Percentiles rank a stretch among this genome's conserved stretches.
Conservation (phyloP, 2,113 vertebrate species). For the Furnarius figulus region DNA sequence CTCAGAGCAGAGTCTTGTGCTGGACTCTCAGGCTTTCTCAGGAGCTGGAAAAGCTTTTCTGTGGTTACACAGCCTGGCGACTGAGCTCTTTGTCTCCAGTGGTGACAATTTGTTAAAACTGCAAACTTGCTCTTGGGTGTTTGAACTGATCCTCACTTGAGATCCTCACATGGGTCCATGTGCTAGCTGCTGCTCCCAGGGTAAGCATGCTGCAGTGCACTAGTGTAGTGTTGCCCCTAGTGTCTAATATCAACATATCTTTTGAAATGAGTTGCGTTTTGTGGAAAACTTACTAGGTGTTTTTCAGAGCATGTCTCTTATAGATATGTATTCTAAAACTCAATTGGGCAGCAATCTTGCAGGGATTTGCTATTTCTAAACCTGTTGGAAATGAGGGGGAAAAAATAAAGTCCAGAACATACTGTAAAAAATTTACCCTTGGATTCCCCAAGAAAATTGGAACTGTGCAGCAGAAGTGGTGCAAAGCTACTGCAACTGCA, state of each 20-base stretch:
- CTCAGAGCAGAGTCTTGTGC: not conserved
- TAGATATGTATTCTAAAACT: not conserved
- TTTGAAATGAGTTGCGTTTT: not conserved
- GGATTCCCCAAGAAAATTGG: not conserved
- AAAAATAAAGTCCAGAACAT: not conserved
- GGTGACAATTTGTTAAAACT: not conserved
- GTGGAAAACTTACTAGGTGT: not conserved
- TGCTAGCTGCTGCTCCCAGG: not conserved
- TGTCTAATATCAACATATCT: not conserved
- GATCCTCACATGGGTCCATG: not conserved
- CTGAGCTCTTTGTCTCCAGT: not conserved
- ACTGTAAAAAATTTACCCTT: not conserved
- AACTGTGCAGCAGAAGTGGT: rapidly evolving
- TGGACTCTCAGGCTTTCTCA: not conserved
- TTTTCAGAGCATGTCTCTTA: not conserved
- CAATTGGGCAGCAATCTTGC: not conserved
- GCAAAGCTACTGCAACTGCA: rapidly evolving
- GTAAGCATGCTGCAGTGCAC: rapidly evolving
- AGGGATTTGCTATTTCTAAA: not conserved
- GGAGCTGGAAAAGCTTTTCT: not conserved
- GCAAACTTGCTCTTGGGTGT: not conserved
- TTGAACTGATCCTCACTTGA: not conserved
- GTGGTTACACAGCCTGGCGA: not conserved
- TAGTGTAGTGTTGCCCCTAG: not conserved
- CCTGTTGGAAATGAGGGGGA: not conserved